A percentile compares a stretch with the other conserved stretches of the same genome.
Conservation (phyloP, 2,888 invertebrate species). For the Drosophila conformis region DNA sequence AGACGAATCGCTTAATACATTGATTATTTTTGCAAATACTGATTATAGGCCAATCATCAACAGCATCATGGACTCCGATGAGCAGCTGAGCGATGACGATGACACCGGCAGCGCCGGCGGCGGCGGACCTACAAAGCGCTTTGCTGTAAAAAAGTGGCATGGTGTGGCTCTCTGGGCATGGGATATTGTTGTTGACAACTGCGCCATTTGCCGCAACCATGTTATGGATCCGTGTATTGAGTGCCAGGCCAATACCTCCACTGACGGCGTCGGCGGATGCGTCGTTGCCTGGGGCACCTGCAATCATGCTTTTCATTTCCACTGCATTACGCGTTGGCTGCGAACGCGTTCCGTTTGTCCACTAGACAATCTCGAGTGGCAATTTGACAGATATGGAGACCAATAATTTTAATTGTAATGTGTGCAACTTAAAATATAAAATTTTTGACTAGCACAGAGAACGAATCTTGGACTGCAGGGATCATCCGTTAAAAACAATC, state of each 20-base stretch:
- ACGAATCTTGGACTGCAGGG: neutral
- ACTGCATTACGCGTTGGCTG: slow-evolving; percentile 53
- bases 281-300: slow-evolving; percentile 46
- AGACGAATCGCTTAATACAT: neutral
- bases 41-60: neutral
- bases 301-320: slow-evolving; percentile 46
- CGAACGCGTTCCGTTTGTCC: slow-evolving; percentile 37
- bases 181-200: slow-evolving; percentile 38
- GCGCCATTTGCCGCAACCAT: slow-evolving; percentile 52
- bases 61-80: neutral
- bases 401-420: slow-evolving; percentile 1
- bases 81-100: neutral
- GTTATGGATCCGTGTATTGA: slow-evolving; percentile 49
- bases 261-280: slow-evolving; percentile 8
- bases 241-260: slow-evolving; percentile 37
- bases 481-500: neutral
- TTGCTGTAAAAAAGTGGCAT: slow-evolving; percentile 19
- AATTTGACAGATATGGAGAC: slow-evolving; percentile 30
- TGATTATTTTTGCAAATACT: neutral
- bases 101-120: neutral
- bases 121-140: slow-evolving; percentile 7
- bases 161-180: slow-evolving; percentile 27
- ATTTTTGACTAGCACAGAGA: neutral
- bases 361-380: slow-evolving; percentile 48
- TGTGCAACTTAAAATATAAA: neutral